Percentiles rank a stretch among this genome's conserved stretches.
phyloP scores from a whole-genome alignment of 2,113 vertebrate genomes.

The Pygoscelis adeliae region DNA sequence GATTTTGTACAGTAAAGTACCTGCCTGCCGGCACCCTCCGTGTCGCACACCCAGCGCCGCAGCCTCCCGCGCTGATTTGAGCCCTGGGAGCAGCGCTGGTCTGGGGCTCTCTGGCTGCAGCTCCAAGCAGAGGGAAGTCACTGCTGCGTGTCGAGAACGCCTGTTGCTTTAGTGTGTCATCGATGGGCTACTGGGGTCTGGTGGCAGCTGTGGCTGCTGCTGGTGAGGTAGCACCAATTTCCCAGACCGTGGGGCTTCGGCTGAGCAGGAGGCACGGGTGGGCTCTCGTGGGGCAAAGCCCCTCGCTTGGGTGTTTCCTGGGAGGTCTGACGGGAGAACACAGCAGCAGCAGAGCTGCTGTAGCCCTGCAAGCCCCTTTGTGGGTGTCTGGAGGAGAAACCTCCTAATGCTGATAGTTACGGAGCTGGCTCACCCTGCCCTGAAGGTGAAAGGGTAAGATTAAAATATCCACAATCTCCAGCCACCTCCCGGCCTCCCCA shows the following conservation, averaged over 20 bases:
- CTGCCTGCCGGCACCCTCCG: fast-evolving
- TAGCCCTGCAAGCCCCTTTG: neutral
- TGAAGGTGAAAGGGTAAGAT: neutral
- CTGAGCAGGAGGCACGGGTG: neutral
- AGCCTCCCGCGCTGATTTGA: neutral
- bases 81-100: neutral
- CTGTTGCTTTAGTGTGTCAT: neutral
- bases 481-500: fast-evolving
- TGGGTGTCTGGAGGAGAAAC: neutral
- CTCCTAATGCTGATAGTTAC: fast-evolving
- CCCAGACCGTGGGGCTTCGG: fast-evolving
- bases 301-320: neutral
- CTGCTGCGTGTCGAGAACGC: fast-evolving
- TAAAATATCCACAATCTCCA: neutral
- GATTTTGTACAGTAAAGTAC: neutral
- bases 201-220: neutral
- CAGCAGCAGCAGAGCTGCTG: neutral
- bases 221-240: neutral
- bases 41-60: fast-evolving
- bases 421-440: neutral
- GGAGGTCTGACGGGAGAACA: neutral
- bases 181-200: neutral
- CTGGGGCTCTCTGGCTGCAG: neutral
- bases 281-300: neutral
- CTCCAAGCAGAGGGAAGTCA: neutral